These are phyloP conservation scores for Ennomos fuscantarius DNA, from an alignment of 2,888 invertebrate species.

Conservation along the genomic window DNA sequence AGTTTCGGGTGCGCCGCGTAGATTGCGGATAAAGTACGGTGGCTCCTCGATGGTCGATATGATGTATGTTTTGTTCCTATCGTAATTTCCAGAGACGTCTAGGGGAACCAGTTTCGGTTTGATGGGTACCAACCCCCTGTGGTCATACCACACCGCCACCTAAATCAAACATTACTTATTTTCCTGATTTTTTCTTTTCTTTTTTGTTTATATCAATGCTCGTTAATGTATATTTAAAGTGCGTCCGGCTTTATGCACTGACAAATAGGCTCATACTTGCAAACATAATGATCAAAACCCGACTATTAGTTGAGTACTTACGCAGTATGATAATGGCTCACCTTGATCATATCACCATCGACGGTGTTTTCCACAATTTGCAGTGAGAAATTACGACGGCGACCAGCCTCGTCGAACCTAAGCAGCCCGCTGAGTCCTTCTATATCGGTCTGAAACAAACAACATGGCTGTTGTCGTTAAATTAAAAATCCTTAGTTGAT, in stretches of 20 bases:
- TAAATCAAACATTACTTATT: slow-evolving; percentile 47
- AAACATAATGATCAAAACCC: too few relatives aligned
- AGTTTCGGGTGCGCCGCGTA: slow-evolving; percentile 87
- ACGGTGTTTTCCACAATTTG: slow-evolving; percentile 96
- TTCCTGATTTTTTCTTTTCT: too few relatives aligned
- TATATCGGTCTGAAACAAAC: slow-evolving; percentile 91
- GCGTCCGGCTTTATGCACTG: too few relatives aligned
- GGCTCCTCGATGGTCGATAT: slow-evolving; percentile 94
- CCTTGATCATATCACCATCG: slow-evolving; percentile 94
- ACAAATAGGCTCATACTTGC: too few relatives aligned
- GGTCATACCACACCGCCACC: slow-evolving; percentile 95
- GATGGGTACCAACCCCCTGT: slow-evolving; percentile 89
- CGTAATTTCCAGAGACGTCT: slow-evolving; percentile 87
- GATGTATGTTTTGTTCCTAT: slow-evolving; percentile 93
- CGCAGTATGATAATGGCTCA: slow-evolving; percentile 53
- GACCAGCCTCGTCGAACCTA: slow-evolving; percentile 93
- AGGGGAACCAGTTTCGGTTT: slow-evolving; percentile 89
- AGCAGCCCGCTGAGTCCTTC: slow-evolving; percentile 95
- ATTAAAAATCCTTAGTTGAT: slow-evolving; percentile 40
- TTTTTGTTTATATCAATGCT: too few relatives aligned
- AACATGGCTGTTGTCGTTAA: slow-evolving; percentile 56
- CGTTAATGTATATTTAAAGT: too few relatives aligned
- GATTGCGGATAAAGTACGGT: slow-evolving; percentile 92
- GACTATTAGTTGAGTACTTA: neutral
- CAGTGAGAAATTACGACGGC: slow-evolving; percentile 93